phyloP scores from a whole-genome alignment of 2,888 invertebrate species.

The Cyaniris semiargus region DNA sequence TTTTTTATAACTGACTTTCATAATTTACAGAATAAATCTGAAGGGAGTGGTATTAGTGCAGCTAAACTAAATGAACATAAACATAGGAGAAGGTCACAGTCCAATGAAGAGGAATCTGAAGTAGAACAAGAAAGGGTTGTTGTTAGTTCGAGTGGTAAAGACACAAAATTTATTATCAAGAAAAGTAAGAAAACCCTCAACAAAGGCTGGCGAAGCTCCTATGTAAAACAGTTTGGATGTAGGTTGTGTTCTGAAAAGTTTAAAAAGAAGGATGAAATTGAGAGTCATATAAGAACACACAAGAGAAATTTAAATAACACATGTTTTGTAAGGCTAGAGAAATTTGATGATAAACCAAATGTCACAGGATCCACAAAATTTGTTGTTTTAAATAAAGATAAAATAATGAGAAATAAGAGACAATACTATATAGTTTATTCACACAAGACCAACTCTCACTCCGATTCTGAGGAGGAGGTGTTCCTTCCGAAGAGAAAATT shows the following conservation, averaged over 20 bases:
- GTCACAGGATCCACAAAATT: constrained; percentile 50
- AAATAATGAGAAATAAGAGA: constrained; percentile 51
- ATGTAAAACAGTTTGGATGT: constrained; percentile 50
- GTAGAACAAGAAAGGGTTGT: neutral
- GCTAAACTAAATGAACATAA: neutral
- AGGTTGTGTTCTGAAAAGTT: constrained; percentile 48
- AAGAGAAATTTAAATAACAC: constrained; percentile 46
- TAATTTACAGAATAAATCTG: neutral
- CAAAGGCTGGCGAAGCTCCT: constrained; percentile 39
- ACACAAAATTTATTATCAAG: neutral
- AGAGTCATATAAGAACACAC: constrained; percentile 47
- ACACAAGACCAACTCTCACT: constrained; percentile 40
- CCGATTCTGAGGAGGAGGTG: constrained; percentile 45
- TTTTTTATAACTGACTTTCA: neutral
- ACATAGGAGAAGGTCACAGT: neutral
- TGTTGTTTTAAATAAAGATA: constrained; percentile 52
- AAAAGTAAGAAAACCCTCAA: constrained; percentile 32
- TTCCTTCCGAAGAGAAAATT: constrained; percentile 40
- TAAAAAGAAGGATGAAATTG: constrained; percentile 41
- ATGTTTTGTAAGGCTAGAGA: constrained; percentile 54
- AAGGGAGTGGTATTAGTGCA: neutral
- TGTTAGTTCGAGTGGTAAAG: neutral
- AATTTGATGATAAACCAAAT: constrained; percentile 56
- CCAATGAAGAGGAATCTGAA: neutral
- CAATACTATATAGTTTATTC: constrained; percentile 51